A percentile compares a stretch with the other conserved stretches of the same genome.
Conservation (phyloP, 2,113 vertebrate genomes). For the Neopipo cinnamomea region DNA sequence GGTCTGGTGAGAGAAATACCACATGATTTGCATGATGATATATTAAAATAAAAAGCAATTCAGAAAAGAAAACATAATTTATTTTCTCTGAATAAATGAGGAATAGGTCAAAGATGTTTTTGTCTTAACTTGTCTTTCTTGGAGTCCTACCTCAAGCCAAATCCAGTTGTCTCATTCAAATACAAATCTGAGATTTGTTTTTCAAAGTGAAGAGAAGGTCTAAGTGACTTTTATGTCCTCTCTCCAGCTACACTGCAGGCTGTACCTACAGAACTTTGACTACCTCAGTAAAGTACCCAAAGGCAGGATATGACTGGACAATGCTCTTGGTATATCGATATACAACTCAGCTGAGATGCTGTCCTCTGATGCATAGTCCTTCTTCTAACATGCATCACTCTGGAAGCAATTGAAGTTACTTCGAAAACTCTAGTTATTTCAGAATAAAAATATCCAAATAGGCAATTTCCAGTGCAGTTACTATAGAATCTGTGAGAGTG, state of each 20-base stretch:
- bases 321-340: background rate
- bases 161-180: background rate
- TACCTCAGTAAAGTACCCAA: background rate
- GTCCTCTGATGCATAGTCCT: background rate
- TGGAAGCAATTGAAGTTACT: background rate
- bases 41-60: background rate
- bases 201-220: background rate
- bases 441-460: constrained; percentile 51
- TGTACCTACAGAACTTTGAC: background rate
- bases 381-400: background rate
- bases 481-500: constrained; percentile 50
- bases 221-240: too few relatives aligned
- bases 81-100: background rate
- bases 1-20: background rate
- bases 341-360: background rate
- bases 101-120: background rate
- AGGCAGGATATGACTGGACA: background rate
- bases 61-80: background rate
- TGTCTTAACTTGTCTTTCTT: background rate
- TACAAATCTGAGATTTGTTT: background rate
- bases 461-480: constrained; percentile 20
- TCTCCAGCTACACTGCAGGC: background rate
- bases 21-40: background rate
- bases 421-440: background rate
- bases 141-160: background rate